Percentiles rank a stretch among this genome's conserved stretches.
phyloP scores from a whole-genome alignment of 2,113 vertebrate species.

The Candoia aspera region DNA sequence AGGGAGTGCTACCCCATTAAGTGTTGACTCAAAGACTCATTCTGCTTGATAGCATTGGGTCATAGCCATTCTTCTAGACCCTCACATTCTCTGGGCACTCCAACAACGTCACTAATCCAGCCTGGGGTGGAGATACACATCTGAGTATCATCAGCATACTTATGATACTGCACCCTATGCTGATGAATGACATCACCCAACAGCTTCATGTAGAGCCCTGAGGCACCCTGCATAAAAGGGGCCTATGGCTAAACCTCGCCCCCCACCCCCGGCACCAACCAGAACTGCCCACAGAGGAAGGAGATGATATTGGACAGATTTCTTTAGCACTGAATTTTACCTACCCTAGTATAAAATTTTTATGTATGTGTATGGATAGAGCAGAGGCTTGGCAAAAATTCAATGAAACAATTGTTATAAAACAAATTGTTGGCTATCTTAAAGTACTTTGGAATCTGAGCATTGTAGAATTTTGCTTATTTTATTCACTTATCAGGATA shows the following conservation, averaged over 20 bases:
- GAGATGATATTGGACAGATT: neutral
- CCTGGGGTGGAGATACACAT: neutral
- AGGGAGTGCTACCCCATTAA: too few relatives aligned
- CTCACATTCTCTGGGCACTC: neutral
- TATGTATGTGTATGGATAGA: neutral
- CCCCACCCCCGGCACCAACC: neutral
- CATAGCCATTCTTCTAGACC: neutral
- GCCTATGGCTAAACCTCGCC: neutral
- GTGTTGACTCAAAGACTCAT: too few relatives aligned
- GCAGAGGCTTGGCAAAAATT: neutral
- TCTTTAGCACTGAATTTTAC: neutral
- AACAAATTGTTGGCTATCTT: neutral
- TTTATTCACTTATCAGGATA: neutral
- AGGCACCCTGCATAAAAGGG: neutral
- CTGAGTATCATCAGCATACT: neutral
- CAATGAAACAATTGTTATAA: neutral
- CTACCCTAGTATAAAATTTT: neutral
- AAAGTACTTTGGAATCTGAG: neutral
- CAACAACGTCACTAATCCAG: neutral
- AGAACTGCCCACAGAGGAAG: neutral
- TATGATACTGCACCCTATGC: neutral
- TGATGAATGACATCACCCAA: neutral
- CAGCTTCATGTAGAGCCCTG: neutral
- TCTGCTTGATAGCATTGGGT: neutral
- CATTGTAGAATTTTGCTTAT: neutral